Evolutionary conservation across 1,140 invertebrate species (phyloP).

Genomic region (Colletes latitarsis): DNA sequence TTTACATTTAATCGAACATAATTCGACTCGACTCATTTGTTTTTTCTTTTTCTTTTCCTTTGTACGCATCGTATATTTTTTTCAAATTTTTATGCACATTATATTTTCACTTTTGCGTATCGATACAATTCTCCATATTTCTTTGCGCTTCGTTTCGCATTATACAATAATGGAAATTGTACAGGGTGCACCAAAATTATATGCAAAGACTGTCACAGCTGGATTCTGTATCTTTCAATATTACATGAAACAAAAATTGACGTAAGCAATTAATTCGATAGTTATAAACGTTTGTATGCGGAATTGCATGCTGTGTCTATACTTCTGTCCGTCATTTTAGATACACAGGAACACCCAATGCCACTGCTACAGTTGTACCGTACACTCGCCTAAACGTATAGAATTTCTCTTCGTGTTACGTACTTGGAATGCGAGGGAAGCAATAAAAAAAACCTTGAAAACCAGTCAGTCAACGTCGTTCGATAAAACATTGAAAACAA

Average conservation of each 20-base stretch:
- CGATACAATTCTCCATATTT: not conserved
- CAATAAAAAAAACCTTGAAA: constrained; percentile 14
- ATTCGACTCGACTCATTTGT: not conserved
- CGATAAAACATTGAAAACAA: not conserved
- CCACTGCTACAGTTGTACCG: constrained; percentile 18
- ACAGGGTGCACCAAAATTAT: no score
- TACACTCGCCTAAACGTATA: constrained; percentile 39
- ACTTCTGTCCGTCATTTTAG: not conserved
- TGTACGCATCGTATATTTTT: not conserved
- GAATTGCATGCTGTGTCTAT: no score
- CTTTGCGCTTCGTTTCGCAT: constrained; percentile 5
- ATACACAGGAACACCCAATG: constrained; percentile 34
- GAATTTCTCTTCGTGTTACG: constrained; percentile 41
- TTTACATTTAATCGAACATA: not conserved
- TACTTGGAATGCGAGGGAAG: constrained; percentile 28
- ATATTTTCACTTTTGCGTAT: not conserved
- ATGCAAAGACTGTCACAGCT: no score
- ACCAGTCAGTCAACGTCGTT: constrained; percentile 11
- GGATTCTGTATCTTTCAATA: no score
- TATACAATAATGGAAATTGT: constrained; percentile 49
- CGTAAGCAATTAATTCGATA: no score
- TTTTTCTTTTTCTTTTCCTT: not conserved
- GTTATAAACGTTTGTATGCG: no score
- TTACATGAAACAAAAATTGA: no score
- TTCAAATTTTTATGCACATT: not conserved